Conservation (phyloP, 2,797 vertebrate species). For the Brachyalestes nurse region DNA sequence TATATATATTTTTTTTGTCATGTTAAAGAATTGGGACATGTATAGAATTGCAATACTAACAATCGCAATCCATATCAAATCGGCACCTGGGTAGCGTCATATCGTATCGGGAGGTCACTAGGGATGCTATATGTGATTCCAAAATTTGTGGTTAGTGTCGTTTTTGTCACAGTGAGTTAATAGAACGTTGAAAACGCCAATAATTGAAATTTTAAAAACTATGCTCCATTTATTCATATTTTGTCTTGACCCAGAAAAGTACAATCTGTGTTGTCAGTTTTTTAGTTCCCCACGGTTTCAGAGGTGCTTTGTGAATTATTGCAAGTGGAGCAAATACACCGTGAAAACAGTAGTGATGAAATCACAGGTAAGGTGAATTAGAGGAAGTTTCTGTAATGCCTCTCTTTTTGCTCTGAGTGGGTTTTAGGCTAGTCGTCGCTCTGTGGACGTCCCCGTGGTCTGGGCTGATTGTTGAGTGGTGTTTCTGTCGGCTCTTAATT, state of each 20-base stretch:
- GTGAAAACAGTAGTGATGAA: neutral
- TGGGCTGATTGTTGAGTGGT: neutral
- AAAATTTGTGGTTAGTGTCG: too few species aligned
- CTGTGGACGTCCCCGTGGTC: neutral
- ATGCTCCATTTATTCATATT: neutral
- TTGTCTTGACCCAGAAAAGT: neutral
- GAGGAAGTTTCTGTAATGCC: neutral
- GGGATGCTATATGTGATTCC: too few species aligned
- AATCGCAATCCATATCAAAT: too few species aligned
- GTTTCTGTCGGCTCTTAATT: slow-evolving; percentile 21
- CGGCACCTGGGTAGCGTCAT: too few species aligned
- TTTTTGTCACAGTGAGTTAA: too few species aligned
- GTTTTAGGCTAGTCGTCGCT: neutral
- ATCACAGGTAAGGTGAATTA: slow-evolving; percentile 4
- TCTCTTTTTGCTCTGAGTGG: neutral
- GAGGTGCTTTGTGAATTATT: neutral
- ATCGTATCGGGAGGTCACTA: too few species aligned
- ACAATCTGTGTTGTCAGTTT: neutral
- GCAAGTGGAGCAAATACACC: neutral
- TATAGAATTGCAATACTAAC: too few species aligned
- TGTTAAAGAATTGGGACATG: too few species aligned
- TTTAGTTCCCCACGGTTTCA: neutral
- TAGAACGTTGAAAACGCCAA: too few species aligned
- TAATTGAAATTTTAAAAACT: too few species aligned
- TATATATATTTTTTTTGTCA: too few species aligned